Base-by-base conservation (phyloP, 2,797 vertebrate genomes). In the Numenius phaeopus region DNA sequence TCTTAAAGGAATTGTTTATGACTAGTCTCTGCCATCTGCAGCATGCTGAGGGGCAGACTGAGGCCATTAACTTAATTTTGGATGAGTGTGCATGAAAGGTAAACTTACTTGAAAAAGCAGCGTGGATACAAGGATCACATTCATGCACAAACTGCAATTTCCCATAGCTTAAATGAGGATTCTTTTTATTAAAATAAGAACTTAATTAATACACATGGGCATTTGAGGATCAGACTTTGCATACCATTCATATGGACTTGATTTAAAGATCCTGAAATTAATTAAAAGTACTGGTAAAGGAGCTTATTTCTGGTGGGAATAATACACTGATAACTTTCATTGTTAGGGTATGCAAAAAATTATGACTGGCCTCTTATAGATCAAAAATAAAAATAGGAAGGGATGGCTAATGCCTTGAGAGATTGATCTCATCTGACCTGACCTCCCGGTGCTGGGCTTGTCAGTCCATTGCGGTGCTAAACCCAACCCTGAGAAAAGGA, bases 201-300 rank as follows among this genome's bases (percentile, higher is more conserved):
- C 42, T 93, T 97, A 96, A 97, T 97, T 96, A 97, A 94, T 95
- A 91, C 87, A 91, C 66, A 3, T 73, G 91, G 89, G 87, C 79
- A 95, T 96, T 94, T 90, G 70, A 91, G 87, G 85, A 84, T 94
- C 72, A 95, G 37, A 59, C 47, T 90, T 42, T 79, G 32, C 16
- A 14, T 52, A 88, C n/a, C 1, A 15, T 79, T 95, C 97, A 84
- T 87, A 79, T 84, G 91, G 85, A 87, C 27, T 76, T 90, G 70
- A 96, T 95, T 97, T 95, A 84, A 94, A 87, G 66, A 78, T 66
- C 39, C 61, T 94, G 93, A 95, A 88, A 91, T 95, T 90, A 93
- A 90, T 95, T 83, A 79, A 84, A 88, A 87, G 30, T 62, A 37
- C 47, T 78, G 22, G 7, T 70, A 89, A 86, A 90, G 7, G 12